A percentile compares a stretch with the other conserved stretches of the same genome.
Conservation (phyloP, 2,888 invertebrate species). For the Apomyelois bistriatella region DNA sequence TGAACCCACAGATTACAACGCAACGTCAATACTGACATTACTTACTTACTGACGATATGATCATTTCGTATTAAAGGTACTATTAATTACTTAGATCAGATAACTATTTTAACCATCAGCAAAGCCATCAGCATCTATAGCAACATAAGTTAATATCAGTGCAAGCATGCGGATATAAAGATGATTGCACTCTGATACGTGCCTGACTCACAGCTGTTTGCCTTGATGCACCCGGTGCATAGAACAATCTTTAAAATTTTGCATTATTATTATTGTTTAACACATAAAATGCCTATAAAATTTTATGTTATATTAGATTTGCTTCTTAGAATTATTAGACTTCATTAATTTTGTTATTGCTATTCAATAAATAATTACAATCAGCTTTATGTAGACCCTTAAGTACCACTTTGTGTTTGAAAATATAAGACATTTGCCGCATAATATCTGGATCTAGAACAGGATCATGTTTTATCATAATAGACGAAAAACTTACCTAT, state of each 20-base stretch:
- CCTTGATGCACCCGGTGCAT: neutral
- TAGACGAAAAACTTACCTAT: too few relatives aligned
- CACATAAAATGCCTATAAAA: neutral
- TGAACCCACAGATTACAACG: too few relatives aligned
- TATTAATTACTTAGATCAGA: too few relatives aligned
- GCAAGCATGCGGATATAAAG: conserved; percentile 3
- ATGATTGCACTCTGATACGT: neutral
- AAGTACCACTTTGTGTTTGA: too few relatives aligned
- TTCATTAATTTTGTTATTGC: neutral
- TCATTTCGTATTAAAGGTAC: too few relatives aligned
- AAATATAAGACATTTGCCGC: too few relatives aligned
- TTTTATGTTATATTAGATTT: neutral
- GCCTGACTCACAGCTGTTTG: neutral
- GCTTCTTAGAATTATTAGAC: neutral
- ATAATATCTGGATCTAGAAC: too few relatives aligned
- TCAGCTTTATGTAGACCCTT: too few relatives aligned
- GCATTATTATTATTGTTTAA: neutral
- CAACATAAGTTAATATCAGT: neutral
- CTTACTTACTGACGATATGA: too few relatives aligned
- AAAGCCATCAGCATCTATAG: neutral
- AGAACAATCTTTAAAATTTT: neutral
- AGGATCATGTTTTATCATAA: too few relatives aligned
- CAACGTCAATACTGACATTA: too few relatives aligned
- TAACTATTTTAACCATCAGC: too few relatives aligned
- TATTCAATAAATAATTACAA: neutral